Evolutionary conservation across 2,888 invertebrate genomes (phyloP), one percentile per base, ranked within the genome.

Genomic region (Epinotia ramella): DNA sequence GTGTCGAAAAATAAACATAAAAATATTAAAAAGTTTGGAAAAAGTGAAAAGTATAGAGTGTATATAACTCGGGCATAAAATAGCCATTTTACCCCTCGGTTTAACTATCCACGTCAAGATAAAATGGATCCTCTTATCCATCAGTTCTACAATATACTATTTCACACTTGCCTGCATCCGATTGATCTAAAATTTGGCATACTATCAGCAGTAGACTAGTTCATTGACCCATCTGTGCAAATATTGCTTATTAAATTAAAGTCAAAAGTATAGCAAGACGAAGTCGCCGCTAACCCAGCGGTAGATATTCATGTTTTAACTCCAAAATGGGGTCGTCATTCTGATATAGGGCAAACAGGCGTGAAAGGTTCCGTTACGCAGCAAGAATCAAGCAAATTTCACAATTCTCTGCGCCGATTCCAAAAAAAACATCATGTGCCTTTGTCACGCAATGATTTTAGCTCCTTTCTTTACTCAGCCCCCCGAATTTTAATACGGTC

Each of bases 361-460:
- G 59, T 60, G 57, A 69, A 69, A 69, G 69, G 69, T 60, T 69
- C n/a, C 24, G 59, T 69, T 69, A 69, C 69, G 69, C 69, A 60
- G 69, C 69, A 69, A 69, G 69, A 69, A 46, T 69, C 59, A 28
- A 69, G 60, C 57, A 44, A 57, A 57, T 68, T 68, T 68, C 59
- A 68, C 68, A 59, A 69, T 59, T 69, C 59, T 20, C 5, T 11
- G 20, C 24, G 18, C 16, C 46, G n/a, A 24, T 33, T 53, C 53
- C n/a, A 44, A 28, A 24, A 59, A 69, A 63, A 16, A 6, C n/a
- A n/a, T 24, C 24, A 60, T 24, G 46, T 28, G 7, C 46, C 46
- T n/a, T 20, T 18, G 46, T n/a, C 0, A n/a, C 24, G 12, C 44
- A 1, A 60, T 24, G 24, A 7, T 16, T 46, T 60, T 60, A 69